Evolutionary conservation across 2,797 vertebrate genomes (phyloP).

Genomic region (Loris lydekkerianus): DNA sequence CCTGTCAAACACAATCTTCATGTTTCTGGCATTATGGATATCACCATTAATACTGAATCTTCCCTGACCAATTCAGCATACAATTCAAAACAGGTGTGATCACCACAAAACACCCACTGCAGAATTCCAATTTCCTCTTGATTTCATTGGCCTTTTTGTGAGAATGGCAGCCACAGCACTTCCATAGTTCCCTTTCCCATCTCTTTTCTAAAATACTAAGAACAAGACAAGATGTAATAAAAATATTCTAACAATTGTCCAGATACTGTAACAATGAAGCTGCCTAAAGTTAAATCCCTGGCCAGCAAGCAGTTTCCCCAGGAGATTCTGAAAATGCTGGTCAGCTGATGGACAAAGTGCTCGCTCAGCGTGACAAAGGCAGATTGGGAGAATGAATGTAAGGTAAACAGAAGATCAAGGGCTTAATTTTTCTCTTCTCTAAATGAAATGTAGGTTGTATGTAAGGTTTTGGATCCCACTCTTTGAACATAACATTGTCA

Average conservation of each 20-base stretch:
- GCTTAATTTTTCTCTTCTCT: neutral
- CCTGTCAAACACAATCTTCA: neutral
- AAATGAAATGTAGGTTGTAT: neutral
- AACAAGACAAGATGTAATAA: neutral
- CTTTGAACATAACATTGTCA: neutral
- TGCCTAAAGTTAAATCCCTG: neutral
- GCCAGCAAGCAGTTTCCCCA: too few relatives aligned
- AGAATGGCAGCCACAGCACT: neutral
- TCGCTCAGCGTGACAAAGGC: neutral
- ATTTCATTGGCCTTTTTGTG: too few relatives aligned
- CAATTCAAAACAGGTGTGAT: neutral
- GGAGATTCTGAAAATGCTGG: neutral
- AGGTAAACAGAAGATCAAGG: neutral
- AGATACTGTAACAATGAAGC: neutral
- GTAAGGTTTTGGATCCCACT: neutral
- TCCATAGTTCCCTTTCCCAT: neutral
- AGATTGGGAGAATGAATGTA: neutral
- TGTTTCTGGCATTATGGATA: neutral
- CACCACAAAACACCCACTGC: neutral
- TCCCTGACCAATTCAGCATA: neutral
- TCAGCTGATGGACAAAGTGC: neutral
- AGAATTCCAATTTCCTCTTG: neutral
- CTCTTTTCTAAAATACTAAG: neutral
- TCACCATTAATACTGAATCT: neutral
- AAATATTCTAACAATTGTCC: neutral